Conservation (phyloP, 2,113 vertebrate species). For the Myxocyprinus asiaticus region DNA sequence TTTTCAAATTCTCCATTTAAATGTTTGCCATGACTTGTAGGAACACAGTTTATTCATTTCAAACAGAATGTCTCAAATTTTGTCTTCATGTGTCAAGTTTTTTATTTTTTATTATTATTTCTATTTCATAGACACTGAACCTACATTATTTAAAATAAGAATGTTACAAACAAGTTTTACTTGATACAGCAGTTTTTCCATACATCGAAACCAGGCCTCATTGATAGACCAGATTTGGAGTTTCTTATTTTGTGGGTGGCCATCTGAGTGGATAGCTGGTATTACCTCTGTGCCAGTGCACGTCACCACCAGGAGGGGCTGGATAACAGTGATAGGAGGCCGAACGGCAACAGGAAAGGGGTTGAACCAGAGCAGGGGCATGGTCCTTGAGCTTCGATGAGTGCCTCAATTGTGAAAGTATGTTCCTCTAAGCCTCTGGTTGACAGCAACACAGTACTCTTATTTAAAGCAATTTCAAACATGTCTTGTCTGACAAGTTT, state of each 20-base stretch:
- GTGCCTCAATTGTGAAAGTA: conserved; percentile 81
- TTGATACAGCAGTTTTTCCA: background rate
- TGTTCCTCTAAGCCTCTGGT: conserved; percentile 81
- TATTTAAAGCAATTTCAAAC: conserved; percentile 88
- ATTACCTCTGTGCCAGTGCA: background rate
- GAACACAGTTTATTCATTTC: too few relatives aligned
- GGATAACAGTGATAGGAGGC: conserved; percentile 66
- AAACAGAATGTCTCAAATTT: too few relatives aligned
- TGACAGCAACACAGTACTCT: conserved; percentile 85
- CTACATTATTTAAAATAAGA: background rate
- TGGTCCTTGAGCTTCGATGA: conserved; percentile 76
- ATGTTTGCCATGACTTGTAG: too few relatives aligned
- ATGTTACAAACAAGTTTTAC: background rate
- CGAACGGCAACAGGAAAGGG: conserved; percentile 42
- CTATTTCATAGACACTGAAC: background rate
- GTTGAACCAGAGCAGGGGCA: conserved; percentile 62
- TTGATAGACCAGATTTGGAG: background rate
- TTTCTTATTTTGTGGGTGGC: conserved; percentile 6
- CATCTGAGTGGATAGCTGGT: background rate
- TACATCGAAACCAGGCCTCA: background rate
- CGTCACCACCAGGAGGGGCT: conserved; percentile 76
- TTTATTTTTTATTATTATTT: too few relatives aligned
- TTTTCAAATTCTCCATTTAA: too few relatives aligned
- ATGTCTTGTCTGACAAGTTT: conserved; percentile 87
- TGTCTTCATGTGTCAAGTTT: too few relatives aligned